A percentile compares a stretch with the other conserved stretches of the same genome.
These are phyloP conservation scores for Melieria picta DNA, from an alignment of 2,888 invertebrate species.

Conservation along the genomic window DNA sequence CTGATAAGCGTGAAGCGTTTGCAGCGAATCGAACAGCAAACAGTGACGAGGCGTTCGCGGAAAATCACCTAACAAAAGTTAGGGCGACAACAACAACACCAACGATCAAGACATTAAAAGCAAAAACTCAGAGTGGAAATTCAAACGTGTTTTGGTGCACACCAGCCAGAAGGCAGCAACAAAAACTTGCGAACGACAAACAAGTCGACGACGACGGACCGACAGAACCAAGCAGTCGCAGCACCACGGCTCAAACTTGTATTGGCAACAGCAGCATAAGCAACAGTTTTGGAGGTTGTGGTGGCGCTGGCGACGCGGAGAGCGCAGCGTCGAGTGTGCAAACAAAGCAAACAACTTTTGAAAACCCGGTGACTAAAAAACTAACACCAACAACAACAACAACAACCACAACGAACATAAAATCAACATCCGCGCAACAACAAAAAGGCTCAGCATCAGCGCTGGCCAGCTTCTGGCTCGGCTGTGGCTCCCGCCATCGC, in stretches of 20 bases:
- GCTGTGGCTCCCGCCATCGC: no score
- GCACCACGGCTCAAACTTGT: slow-evolving; percentile 19
- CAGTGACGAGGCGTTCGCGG: neutral
- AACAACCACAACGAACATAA: slow-evolving; percentile 40
- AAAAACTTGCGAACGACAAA: slow-evolving; percentile 36
- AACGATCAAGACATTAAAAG: neutral
- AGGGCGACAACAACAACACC: neutral
- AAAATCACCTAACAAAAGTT: slow-evolving; percentile 10
- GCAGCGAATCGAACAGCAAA: slow-evolving; percentile 10
- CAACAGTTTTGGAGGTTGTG: neutral
- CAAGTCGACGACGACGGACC: slow-evolving; percentile 41
- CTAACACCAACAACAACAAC: slow-evolving; percentile 39
- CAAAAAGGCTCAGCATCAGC: slow-evolving; percentile 23
- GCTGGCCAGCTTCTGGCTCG: slow-evolving; percentile 4
- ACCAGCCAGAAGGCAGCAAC: slow-evolving; percentile 5
- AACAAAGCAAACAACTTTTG: slow-evolving; percentile 42
- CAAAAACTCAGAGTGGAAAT: slow-evolving; percentile 12
- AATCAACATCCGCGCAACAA: slow-evolving; percentile 43
- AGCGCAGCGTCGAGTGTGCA: slow-evolving; percentile 28
- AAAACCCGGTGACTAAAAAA: slow-evolving; percentile 32
- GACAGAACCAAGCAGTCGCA: slow-evolving; percentile 27
- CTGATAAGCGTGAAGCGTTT: slow-evolving; percentile 3
- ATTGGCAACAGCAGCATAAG: slow-evolving; percentile 21
- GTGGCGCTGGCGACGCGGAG: neutral
- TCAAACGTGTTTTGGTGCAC: slow-evolving; percentile 21